Percentiles rank a stretch among this genome's conserved stretches.
These are phyloP conservation scores for Ginglymostoma cirratum DNA, from an alignment of 2,113 vertebrate species.

Conservation along the genomic window DNA sequence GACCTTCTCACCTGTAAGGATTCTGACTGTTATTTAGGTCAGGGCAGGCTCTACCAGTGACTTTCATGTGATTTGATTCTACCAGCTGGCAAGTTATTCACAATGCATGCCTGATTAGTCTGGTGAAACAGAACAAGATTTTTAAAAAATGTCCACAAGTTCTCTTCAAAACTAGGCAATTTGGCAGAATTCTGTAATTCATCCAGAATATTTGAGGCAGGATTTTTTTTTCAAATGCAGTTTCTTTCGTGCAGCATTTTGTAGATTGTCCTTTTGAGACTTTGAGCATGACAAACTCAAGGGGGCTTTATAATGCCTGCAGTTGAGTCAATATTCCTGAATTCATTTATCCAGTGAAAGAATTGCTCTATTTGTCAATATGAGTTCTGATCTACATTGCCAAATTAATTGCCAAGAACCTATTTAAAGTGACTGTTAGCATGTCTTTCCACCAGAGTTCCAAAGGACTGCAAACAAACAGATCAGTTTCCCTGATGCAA, in stretches of 20 bases:
- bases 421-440: background rate
- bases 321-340: background rate
- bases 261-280: background rate
- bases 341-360: too few relatives aligned
- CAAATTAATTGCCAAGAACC: background rate
- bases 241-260: background rate
- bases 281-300: background rate
- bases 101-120: background rate
- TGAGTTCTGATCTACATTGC: background rate
- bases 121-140: background rate
- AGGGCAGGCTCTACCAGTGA: slow-evolving; percentile 1
- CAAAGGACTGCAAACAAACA: background rate
- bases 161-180: background rate
- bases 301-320: background rate
- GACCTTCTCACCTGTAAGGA: slow-evolving; percentile 27
- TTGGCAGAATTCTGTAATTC: background rate
- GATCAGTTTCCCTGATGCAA: background rate
- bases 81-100: slow-evolving; percentile 29
- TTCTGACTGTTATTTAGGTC: slow-evolving; percentile 14
- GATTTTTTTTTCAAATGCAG: background rate
- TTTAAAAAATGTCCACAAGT: slow-evolving; percentile 20
- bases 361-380: background rate
- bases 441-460: background rate
- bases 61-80: slow-evolving; percentile 25
- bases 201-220: background rate